Conservation (phyloP, 2,113 vertebrate species). For the Catharus bicknelli region DNA sequence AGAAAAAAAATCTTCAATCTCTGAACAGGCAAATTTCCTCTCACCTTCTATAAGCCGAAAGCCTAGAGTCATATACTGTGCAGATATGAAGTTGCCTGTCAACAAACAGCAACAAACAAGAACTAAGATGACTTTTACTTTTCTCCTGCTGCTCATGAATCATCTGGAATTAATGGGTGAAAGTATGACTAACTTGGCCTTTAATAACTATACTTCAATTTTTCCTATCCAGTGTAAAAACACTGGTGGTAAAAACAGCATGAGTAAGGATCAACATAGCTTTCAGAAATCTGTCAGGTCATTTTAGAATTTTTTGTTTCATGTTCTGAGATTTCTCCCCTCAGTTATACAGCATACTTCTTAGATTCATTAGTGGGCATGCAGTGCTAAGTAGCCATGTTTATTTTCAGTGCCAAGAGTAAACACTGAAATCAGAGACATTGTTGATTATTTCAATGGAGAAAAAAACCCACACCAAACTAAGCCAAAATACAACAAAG, state of each 20-base stretch:
- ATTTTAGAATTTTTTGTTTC: neutral
- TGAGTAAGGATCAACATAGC: neutral
- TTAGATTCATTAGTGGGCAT: neutral
- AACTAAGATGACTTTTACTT: neutral
- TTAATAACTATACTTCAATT: neutral
- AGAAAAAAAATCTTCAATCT: neutral
- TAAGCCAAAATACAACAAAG: neutral
- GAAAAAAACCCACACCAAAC: neutral
- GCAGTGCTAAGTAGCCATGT: neutral
- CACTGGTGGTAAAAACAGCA: neutral
- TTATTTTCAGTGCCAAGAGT: neutral
- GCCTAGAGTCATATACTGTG: neutral
- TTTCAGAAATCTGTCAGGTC: neutral
- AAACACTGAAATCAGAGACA: neutral
- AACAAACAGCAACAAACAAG: neutral
- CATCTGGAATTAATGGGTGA: neutral
- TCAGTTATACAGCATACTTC: neutral
- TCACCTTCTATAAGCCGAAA: neutral
- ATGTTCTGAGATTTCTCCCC: neutral
- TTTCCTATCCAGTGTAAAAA: neutral
- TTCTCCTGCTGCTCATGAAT: neutral
- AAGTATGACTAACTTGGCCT: constrained; percentile 20
- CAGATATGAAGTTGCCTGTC: neutral
- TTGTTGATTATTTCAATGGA: neutral
- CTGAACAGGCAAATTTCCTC: neutral